Conservation (phyloP, 1,140 invertebrate genomes). For the Druon quercuslanigerum region DNA sequence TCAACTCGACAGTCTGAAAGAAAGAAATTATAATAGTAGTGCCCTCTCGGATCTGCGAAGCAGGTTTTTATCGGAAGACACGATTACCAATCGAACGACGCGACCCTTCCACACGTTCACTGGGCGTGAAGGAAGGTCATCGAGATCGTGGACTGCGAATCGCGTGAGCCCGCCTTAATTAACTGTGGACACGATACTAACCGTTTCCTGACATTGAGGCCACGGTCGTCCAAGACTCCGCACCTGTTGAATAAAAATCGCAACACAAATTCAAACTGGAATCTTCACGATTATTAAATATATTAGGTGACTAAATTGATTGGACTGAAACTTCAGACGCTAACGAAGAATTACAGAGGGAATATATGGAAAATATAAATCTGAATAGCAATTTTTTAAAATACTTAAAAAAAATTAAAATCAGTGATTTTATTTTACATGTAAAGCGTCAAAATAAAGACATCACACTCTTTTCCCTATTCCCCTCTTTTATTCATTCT, state of each 20-base stretch:
- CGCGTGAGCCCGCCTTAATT: conserved; percentile 38
- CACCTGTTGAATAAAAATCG: conserved; percentile 55
- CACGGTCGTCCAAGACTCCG: conserved; percentile 61
- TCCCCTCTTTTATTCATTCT: too few relatives aligned
- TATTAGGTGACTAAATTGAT: conserved; percentile 19
- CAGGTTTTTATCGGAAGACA: not conserved
- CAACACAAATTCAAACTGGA: not conserved
- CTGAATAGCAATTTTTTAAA: too few relatives aligned
- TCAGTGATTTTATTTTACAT: too few relatives aligned
- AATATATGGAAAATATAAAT: too few relatives aligned
- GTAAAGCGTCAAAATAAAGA: too few relatives aligned
- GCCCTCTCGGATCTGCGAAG: not conserved
- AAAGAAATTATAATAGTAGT: conserved; percentile 32
- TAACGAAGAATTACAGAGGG: too few relatives aligned
- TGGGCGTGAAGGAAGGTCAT: conserved; percentile 15
- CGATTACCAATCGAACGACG: conserved; percentile 15
- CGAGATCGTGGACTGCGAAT: conserved; percentile 13
- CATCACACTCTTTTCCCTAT: too few relatives aligned
- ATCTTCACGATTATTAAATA: conserved; percentile 35
- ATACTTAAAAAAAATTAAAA: too few relatives aligned
- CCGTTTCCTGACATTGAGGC: conserved; percentile 61
- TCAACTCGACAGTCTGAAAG: conserved; percentile 81
- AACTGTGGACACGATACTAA: conserved; percentile 52
- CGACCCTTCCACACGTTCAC: conserved; percentile 2
- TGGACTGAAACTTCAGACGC: too few relatives aligned